A percentile compares a stretch with the other conserved stretches of the same genome.
These are phyloP conservation scores for Penaeus japonicus DNA, from an alignment of 1,140 invertebrate genomes.

Conservation along the genomic window DNA sequence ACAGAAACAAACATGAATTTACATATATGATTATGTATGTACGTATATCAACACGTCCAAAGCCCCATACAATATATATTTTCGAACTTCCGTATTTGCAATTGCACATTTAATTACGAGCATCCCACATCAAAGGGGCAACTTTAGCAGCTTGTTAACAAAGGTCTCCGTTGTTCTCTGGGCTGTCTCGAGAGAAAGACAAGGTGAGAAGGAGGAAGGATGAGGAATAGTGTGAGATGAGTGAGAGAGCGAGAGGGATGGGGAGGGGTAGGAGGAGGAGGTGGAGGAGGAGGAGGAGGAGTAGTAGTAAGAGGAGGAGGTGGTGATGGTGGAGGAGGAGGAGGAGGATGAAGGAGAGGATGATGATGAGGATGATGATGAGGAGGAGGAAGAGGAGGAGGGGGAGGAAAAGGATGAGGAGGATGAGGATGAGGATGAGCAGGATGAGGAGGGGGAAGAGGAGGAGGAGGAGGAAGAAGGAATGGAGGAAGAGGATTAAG, in stretches of 20 bases:
- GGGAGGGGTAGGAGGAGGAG: background rate
- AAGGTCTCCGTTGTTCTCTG: too few species aligned
- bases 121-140: background rate
- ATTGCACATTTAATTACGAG: background rate
- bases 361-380: background rate
- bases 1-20: background rate
- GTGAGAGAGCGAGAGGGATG: background rate
- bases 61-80: background rate
- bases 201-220: background rate
- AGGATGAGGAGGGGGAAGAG: background rate
- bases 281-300: too few species aligned
- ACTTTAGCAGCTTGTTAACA: background rate
- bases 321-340: background rate
- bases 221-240: background rate
- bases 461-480: background rate
- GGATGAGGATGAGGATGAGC: background rate
- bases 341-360: background rate
- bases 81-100: background rate
- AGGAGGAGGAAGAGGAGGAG: background rate
- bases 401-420: background rate
- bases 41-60: background rate
- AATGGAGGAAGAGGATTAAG: background rate
- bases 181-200: background rate
- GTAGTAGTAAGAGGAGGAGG: too few species aligned
- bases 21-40: background rate